Evolutionary conservation across 2,888 invertebrate genomes (phyloP), one percentile per base, ranked within the genome.

Genomic region (Trimorus sp.): DNA sequence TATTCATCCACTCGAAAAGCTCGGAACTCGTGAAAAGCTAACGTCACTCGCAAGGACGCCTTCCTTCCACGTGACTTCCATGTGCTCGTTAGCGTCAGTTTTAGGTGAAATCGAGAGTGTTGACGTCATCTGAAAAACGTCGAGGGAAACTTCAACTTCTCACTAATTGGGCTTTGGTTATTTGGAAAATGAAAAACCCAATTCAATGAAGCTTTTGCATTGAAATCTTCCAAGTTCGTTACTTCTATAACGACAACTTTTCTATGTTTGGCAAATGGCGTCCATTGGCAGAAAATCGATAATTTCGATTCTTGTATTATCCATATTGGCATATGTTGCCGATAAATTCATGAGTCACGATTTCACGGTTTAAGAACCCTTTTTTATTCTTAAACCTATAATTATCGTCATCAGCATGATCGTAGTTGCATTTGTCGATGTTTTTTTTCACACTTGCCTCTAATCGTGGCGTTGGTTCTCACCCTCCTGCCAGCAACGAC

Each of bases 71-170:
- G 91, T 91, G 91, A 90, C 90, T 91, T 90, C 89, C 91, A 90
- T 88, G 90, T 88, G 89, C 91, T 91, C 91, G 91, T 91, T 91
- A 91, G 89, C 89, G 91, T 89, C 91, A 90, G 89, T 91, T 91
- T 90, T 90, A 86, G 88, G 88, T 89, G 89, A 89, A 90, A 90
- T 89, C 89, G 89, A 89, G 89, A 90, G 89, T 88, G 87, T 86
- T 87, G 87, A 88, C 87, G 88, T 88, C 87, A 87, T 80, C 83
- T 83, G 86, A 86, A 85, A 85, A 84, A 84, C 79, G 73, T n/a
- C 63, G 76, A 76, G 83, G 78, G 79, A 83, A 80, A 79, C 77
- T 84, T 71, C 79, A 82, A 82, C 79, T 82, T 87, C 86, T 86
- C 89, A 86, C 90, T 90, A 90, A 90, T 90, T 89, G 89, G 89